Conservation (phyloP, 2,888 invertebrate genomes). For the Physocephala rufipes region DNA sequence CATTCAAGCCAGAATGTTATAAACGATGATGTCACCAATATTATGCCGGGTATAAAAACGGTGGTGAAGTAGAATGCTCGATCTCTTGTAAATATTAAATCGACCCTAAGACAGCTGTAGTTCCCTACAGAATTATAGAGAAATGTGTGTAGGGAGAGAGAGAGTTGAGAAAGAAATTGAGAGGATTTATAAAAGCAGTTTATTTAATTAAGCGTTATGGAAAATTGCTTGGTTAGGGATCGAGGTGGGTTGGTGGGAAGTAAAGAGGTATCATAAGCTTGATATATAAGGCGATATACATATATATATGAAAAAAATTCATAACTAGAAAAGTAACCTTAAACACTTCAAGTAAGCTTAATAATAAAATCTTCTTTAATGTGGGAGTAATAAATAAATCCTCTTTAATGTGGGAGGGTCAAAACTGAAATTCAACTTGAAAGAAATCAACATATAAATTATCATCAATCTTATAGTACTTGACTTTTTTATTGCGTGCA, state of each 20-base stretch:
- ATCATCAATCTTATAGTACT: no score
- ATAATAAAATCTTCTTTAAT: neutral
- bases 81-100: conserved; percentile 93
- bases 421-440: no score
- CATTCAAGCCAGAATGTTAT: conserved; percentile 98
- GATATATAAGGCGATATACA: no score
- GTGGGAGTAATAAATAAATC: neutral
- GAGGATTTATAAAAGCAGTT: neutral
- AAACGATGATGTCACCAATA: conserved; percentile 95
- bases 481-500: no score
- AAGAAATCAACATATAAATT: no score
- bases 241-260: no score
- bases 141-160: conserved; percentile 1
- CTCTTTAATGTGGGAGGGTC: no score
- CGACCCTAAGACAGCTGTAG: conserved; percentile 95
- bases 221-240: no score
- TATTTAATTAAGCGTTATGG: neutral
- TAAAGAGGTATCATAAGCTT: no score
- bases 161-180: neutral
- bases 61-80: conserved; percentile 97
- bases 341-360: no score
- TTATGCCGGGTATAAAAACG: conserved; percentile 96
- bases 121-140: conserved; percentile 76
- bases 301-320: no score
- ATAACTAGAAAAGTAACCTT: no score